These are phyloP conservation scores for Pachycephus smyrnensis DNA, from an alignment of 2,888 invertebrate genomes.

Conservation along the genomic window DNA sequence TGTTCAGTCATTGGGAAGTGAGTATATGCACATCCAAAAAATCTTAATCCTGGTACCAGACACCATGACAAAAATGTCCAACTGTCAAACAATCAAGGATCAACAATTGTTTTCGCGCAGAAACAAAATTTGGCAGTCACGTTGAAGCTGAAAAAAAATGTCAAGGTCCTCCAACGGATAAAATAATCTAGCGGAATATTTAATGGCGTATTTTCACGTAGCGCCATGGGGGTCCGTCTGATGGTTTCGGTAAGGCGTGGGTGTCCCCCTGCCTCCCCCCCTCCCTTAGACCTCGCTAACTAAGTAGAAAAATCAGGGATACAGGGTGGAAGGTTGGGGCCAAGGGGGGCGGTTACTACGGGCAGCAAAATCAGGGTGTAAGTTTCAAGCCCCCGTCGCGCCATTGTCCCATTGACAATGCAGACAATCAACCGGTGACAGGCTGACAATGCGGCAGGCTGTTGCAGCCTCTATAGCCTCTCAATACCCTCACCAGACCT, in stretches of 20 bases:
- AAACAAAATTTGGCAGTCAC: neutral
- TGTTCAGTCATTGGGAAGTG: slow-evolving; percentile 99
- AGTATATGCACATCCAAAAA: slow-evolving; percentile 47
- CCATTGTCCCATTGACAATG: slow-evolving; percentile 52
- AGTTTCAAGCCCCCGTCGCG: slow-evolving; percentile 54
- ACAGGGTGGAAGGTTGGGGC: neutral
- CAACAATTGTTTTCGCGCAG: too few species aligned
- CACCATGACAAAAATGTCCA: too few species aligned
- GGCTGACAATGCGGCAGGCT: slow-evolving; percentile 46
- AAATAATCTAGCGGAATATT: neutral
- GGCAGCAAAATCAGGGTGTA: slow-evolving; percentile 44
- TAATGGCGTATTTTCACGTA: slow-evolving; percentile 20
- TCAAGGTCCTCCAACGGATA: too few species aligned
- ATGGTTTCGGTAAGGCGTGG: slow-evolving; percentile 29
- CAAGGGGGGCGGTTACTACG: neutral
- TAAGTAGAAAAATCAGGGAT: slow-evolving; percentile 16
- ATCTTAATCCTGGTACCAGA: neutral
- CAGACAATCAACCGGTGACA: slow-evolving; percentile 57
- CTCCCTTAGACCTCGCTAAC: slow-evolving; percentile 5
- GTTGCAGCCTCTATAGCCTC: slow-evolving; percentile 39
- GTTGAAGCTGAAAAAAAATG: neutral
- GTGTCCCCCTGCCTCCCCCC: neutral
- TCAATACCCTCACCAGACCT: slow-evolving; percentile 15
- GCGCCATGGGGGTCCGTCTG: slow-evolving; percentile 28
- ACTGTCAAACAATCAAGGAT: too few species aligned